phyloP scores from a whole-genome alignment of 1,140 invertebrate genomes.

The Marisa cornuarietis region DNA sequence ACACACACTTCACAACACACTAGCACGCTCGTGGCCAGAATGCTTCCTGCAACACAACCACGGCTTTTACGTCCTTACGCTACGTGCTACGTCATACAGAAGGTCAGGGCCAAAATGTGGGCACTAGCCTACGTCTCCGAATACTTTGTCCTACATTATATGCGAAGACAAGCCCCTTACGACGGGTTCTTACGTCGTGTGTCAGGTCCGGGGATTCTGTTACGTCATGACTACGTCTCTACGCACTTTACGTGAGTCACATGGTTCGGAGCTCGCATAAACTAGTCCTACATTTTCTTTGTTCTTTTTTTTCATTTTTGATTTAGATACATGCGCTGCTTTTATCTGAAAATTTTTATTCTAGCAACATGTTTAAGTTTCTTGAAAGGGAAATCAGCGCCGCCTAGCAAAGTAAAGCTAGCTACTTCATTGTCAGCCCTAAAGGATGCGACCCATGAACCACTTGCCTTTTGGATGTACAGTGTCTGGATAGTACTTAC shows the following conservation, averaged over 20 bases:
- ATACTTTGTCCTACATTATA: no score
- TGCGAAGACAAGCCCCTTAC: no score
- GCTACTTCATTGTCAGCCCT: neutral
- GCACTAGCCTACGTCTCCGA: no score
- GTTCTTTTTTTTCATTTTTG: neutral
- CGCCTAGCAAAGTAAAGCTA: neutral
- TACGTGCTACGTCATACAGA: no score
- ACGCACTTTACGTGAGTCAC: no score
- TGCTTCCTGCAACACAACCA: constrained; percentile 51
- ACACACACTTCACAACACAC: constrained; percentile 56
- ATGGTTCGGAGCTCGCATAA: neutral
- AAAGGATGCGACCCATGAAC: no score
- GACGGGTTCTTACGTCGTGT: no score
- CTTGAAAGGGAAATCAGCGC: neutral
- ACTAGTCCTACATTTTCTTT: neutral
- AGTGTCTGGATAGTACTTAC: constrained; percentile 45
- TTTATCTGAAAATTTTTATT: neutral
- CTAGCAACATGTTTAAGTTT: neutral
- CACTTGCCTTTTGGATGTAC: constrained; percentile 33
- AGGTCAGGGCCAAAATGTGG: no score
- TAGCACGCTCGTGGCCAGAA: constrained; percentile 57
- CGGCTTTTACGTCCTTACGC: no score
- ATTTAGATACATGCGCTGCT: neutral
- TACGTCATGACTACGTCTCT: no score
- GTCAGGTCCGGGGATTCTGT: no score